These are phyloP conservation scores for Drosophila quinaria DNA, from an alignment of 2,888 invertebrate species.

Conservation along the genomic window DNA sequence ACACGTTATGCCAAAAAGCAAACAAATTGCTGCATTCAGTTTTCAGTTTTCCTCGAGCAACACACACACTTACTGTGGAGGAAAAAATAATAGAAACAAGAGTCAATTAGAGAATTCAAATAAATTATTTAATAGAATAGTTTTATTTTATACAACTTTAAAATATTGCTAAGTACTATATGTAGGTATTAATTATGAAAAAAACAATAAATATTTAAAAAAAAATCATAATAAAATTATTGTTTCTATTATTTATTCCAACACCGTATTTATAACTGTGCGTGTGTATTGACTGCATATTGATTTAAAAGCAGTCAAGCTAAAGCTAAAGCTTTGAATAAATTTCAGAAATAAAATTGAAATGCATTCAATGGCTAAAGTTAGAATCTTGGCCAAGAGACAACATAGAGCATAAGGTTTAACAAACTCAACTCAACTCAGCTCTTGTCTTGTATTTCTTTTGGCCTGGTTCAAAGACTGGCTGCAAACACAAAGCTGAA, in stretches of 20 bases:
- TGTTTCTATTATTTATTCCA: too few species aligned
- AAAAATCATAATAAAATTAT: too few species aligned
- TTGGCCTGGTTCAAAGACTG: slow-evolving; percentile 3
- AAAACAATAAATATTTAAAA: too few species aligned
- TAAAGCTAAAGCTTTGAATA: slow-evolving; percentile 31
- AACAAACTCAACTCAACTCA: slow-evolving; percentile 12
- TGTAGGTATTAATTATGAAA: too few species aligned
- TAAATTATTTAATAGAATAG: too few species aligned
- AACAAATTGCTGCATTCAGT: slow-evolving; percentile 15
- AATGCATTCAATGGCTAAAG: slow-evolving; percentile 37
- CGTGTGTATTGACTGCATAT: slow-evolving; percentile 31
- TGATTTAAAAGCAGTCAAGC: slow-evolving; percentile 34
- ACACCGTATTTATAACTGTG: not conserved
- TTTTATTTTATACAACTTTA: too few species aligned
- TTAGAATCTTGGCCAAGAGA: slow-evolving; percentile 7
- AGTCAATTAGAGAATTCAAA: too few species aligned
- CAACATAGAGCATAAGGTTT: slow-evolving; percentile 9
- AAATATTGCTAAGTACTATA: too few species aligned
- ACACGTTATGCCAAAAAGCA: slow-evolving; percentile 1
- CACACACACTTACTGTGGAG: not conserved
- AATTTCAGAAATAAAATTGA: slow-evolving; percentile 18
- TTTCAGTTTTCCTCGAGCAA: slow-evolving; percentile 7
- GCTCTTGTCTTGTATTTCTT: not conserved
- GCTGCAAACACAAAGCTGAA: not conserved
- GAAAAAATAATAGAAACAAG: too few species aligned